Evolutionary conservation across 2,888 invertebrate genomes (phyloP), one percentile per base, ranked within the genome.

Genomic region (Chrysotoxum bicinctum): DNA sequence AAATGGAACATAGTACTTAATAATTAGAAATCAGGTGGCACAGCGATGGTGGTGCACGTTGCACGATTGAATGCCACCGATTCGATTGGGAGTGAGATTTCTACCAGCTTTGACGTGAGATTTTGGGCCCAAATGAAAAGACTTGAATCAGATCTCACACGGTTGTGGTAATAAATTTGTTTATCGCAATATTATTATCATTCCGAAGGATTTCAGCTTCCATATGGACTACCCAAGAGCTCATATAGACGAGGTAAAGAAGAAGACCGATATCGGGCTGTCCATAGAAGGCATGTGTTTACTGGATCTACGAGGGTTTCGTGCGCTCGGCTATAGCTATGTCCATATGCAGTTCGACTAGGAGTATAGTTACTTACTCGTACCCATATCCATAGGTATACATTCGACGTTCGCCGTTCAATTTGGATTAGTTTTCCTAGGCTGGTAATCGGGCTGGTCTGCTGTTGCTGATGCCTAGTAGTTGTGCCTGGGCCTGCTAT

Each of bases 131-230:
- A 26, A 26, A 81, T 81, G 76, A 85, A 80, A 69, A 85, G n/a
- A 37, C 23, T 40, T 43, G 69, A 80, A 85, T 81, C 81, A 69
- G 85, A 85, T 85, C 85, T 85, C 85, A 85, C 85, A 76, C 85
- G 80, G 85, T 73, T 80, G 80, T 69, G 66, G 81, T 77, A 85
- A 85, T 85, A 85, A 85, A 85, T 85, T 85, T 85, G 85, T 85
- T 85, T 85, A 85, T 85, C 85, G 80, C 76, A 81, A 85, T 85
- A 81, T 81, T 85, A 81, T 81, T 85, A 85, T 85, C 85, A 85
- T 81, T 81, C 85, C 85, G 85, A 81, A 81, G 81, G 85, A 85
- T 85, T 85, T 85, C 64, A 85, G 81, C 85, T 85, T 81, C 85
- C 81, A 85, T 85, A 56, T 69, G 81, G 77, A 73, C 76, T 81